A percentile compares a stretch with the other conserved stretches of the same genome.
Evolutionary conservation across 2,797 vertebrate genomes (phyloP).

Genomic region (Chelidonichthys spinosus): DNA sequence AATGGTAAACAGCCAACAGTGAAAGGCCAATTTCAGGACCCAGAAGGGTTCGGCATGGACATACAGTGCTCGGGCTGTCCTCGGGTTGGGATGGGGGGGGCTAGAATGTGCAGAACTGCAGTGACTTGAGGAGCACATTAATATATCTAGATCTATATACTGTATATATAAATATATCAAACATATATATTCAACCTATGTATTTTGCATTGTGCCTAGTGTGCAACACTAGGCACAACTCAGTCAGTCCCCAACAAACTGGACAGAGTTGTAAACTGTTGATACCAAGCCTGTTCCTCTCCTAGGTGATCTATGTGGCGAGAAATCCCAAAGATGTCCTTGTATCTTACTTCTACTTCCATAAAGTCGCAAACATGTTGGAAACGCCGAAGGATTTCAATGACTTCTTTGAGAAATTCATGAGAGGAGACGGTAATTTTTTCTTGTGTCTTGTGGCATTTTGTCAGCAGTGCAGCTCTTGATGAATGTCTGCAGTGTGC

Average conservation of each 20-base stretch:
- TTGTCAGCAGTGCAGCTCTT: not conserved
- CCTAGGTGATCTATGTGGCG: slow-evolving; percentile 78
- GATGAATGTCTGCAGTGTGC: not conserved
- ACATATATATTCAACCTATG: not conserved
- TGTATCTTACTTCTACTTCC: slow-evolving; percentile 79
- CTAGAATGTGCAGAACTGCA: no score
- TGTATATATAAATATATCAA: no score
- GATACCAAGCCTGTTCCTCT: not conserved
- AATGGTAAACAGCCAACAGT: not conserved
- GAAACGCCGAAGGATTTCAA: slow-evolving; percentile 75
- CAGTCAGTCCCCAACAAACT: not conserved
- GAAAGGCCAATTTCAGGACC: not conserved
- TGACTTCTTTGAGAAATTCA: slow-evolving; percentile 76
- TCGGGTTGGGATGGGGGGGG: no score
- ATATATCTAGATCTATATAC: no score
- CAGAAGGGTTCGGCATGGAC: not conserved
- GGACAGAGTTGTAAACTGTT: not conserved
- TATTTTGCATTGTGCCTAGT: not conserved
- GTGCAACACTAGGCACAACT: not conserved
- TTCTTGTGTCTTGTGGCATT: not conserved
- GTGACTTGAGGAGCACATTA: no score
- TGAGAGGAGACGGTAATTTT: slow-evolving; percentile 69
- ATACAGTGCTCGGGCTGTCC: no score
- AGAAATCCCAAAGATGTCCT: slow-evolving; percentile 82
- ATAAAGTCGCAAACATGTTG: slow-evolving; percentile 67